phyloP scores from a whole-genome alignment of 1,140 invertebrate species.

The Caenorhabditis briggsae region DNA sequence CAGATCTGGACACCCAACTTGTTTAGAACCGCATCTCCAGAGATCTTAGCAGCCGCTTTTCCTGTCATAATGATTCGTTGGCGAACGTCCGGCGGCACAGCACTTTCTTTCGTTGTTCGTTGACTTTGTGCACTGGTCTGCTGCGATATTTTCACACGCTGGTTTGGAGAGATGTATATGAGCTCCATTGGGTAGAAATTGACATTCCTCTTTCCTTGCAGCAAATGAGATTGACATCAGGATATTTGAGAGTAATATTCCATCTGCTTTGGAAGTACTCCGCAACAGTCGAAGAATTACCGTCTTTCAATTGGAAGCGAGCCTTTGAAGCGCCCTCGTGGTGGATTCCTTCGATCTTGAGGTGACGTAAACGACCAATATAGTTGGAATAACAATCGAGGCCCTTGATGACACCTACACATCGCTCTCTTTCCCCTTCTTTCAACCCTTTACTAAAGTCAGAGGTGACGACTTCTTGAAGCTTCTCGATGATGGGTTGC shows the following conservation, averaged over 20 bases:
- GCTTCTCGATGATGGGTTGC: constrained; percentile 24
- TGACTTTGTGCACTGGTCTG: constrained; percentile 64
- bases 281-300: not conserved
- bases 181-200: constrained; percentile 65
- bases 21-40: not conserved
- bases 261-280: constrained; percentile 57
- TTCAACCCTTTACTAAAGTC: not conserved
- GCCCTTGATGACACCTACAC: constrained; percentile 10
- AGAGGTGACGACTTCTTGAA: constrained; percentile 8
- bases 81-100: constrained; percentile 47
- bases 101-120: constrained; percentile 60
- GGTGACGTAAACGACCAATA: not conserved
- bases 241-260: constrained; percentile 49
- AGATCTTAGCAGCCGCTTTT: constrained; percentile 11
- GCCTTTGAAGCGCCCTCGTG: constrained; percentile 27
- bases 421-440: not conserved
- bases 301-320: constrained; percentile 54
- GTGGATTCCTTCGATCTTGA: constrained; percentile 52
- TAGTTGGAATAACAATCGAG: constrained; percentile 57
- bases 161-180: not conserved
- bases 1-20: constrained; percentile 1
- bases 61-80: constrained; percentile 45
- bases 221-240: constrained; percentile 55
- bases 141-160: constrained; percentile 62
- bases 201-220: constrained; percentile 36